Conservation (phyloP, 2,113 vertebrate species). For the Syngnathoides biaculeatus region DNA sequence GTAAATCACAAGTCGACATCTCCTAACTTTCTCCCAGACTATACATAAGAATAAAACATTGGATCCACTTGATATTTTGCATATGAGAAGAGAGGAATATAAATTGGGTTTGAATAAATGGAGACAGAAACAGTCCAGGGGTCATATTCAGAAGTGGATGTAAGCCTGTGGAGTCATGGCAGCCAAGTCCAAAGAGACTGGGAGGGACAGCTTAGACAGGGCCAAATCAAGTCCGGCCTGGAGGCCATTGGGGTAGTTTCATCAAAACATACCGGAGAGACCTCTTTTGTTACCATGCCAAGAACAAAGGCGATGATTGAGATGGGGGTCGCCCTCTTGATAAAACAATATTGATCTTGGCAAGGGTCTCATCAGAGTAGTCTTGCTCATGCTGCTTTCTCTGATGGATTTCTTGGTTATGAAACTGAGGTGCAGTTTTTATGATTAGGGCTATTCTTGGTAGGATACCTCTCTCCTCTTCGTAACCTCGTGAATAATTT, state of each 20-base stretch:
- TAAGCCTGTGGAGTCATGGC: constrained; percentile 27
- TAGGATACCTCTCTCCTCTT: constrained; percentile 14
- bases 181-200: constrained; percentile 32
- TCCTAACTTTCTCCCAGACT: no score
- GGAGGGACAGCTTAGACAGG: constrained; percentile 26
- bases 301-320: constrained; percentile 56
- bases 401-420: constrained; percentile 41
- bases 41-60: background rate
- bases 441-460: constrained; percentile 13
- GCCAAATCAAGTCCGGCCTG: constrained; percentile 17
- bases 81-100: background rate
- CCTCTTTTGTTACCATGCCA: constrained; percentile 27
- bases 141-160: constrained; percentile 44
- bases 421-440: constrained; percentile 28
- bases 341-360: constrained; percentile 71
- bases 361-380: constrained; percentile 31
- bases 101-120: constrained; percentile 6
- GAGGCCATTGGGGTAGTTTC: constrained; percentile 54
- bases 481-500: background rate
- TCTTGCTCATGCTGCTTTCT: constrained; percentile 27
- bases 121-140: constrained; percentile 16
- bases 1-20: no score
- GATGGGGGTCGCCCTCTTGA: constrained; percentile 38
- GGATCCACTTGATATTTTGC: background rate
- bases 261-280: constrained; percentile 61